Evolutionary conservation across 2,888 invertebrate genomes (phyloP).

Genomic region (Leptopilina myrica): DNA sequence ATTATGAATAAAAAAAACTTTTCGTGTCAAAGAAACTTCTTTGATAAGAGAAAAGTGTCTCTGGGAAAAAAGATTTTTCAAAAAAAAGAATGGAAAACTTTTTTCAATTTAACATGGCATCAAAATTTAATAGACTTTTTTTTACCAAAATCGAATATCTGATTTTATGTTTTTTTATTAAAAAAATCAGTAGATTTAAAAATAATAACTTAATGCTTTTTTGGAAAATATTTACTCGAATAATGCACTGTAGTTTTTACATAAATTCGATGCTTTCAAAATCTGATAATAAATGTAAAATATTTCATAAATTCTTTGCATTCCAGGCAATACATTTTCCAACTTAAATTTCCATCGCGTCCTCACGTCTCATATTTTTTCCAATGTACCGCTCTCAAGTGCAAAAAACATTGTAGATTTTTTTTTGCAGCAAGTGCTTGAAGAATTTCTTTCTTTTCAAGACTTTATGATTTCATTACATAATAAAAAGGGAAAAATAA

Average conservation of each 20-base stretch:
- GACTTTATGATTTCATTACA: not conserved
- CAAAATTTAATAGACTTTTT: too few species aligned
- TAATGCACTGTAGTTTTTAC: not conserved
- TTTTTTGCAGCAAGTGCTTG: not conserved
- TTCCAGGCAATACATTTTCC: not conserved
- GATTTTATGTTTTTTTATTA: too few species aligned
- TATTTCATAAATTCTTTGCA: constrained; percentile 42
- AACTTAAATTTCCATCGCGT: not conserved
- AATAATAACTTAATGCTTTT: too few species aligned
- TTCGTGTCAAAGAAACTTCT: not conserved
- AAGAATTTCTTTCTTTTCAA: not conserved
- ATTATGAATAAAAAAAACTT: constrained; percentile 18
- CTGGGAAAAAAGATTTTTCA: not conserved
- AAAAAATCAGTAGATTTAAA: too few species aligned
- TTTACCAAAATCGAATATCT: too few species aligned
- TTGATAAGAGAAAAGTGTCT: not conserved
- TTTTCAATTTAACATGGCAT: too few species aligned
- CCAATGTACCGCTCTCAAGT: not conserved
- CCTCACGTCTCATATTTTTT: constrained; percentile 5
- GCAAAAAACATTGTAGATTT: not conserved
- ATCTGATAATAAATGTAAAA: constrained; percentile 41
- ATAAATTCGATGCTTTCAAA: constrained; percentile 37
- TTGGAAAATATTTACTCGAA: not conserved
- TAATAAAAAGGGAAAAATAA: not conserved
- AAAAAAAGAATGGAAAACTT: too few species aligned